phyloP scores from a whole-genome alignment of 2,888 invertebrate genomes.

The Tetragnatha montana region DNA sequence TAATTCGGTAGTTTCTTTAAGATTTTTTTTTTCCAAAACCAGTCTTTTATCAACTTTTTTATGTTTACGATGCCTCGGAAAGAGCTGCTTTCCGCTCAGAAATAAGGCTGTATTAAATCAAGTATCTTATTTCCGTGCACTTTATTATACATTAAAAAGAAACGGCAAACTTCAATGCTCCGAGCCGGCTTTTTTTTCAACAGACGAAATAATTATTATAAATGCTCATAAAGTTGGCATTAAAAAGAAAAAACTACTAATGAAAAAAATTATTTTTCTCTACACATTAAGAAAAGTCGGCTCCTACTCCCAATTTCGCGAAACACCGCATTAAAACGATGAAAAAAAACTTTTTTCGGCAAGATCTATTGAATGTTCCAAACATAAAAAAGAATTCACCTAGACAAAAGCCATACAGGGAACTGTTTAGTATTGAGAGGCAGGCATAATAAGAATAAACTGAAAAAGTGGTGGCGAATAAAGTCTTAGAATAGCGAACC shows the following conservation, averaged over 20 bases:
- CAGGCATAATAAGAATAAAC: conserved; percentile 32
- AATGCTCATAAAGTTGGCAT: conserved; percentile 37
- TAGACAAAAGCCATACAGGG: conserved; percentile 58
- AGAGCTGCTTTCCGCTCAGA: conserved; percentile 4
- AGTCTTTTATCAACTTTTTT: conserved; percentile 16
- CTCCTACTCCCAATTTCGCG: conserved; percentile 16
- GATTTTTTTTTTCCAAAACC: not conserved
- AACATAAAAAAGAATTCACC: conserved; percentile 36
- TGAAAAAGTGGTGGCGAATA: conserved; percentile 8
- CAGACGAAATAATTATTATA: conserved; percentile 50
- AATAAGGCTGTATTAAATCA: conserved; percentile 42
- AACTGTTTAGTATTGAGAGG: conserved; percentile 52
- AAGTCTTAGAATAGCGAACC: conserved; percentile 25
- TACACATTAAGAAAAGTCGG: not conserved
- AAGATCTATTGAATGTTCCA: conserved; percentile 22
- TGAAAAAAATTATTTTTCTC: not conserved
- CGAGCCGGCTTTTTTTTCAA: not conserved
- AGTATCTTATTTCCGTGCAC: conserved; percentile 35
- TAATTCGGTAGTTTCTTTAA: conserved; percentile 17
- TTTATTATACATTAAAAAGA: conserved; percentile 48
- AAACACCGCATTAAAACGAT: conserved; percentile 7
- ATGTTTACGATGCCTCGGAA: conserved; percentile 13
- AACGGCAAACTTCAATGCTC: conserved; percentile 10
- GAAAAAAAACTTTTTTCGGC: conserved; percentile 21
- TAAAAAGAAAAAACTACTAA: not conserved